Conservation (phyloP, 2,888 invertebrate genomes). For the Agonum fuliginosum region DNA sequence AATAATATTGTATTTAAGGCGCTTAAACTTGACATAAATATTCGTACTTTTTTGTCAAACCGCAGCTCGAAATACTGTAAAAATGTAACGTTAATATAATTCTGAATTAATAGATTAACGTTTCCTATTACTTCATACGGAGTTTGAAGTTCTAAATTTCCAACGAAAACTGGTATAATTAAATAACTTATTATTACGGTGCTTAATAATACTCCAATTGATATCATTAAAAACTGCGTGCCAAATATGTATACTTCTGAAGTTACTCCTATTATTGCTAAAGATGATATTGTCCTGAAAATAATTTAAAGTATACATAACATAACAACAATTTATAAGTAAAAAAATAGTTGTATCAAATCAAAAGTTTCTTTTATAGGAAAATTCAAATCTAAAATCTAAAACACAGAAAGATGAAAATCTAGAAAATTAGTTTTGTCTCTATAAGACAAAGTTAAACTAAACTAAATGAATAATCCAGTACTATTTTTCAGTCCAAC, state of each 20-base stretch:
- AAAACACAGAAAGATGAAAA: no score
- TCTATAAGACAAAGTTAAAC: no score
- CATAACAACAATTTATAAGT: not conserved
- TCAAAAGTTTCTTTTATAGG: not conserved
- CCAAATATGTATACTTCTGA: slow-evolving; percentile 34
- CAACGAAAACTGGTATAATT: slow-evolving; percentile 39
- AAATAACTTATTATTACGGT: slow-evolving; percentile 8
- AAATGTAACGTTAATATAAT: not conserved
- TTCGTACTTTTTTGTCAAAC: not conserved
- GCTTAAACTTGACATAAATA: not conserved
- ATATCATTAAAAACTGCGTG: not conserved
- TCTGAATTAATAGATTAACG: not conserved
- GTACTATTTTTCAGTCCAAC: no score
- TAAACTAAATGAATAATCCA: no score
- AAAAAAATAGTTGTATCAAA: not conserved
- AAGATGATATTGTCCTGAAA: slow-evolving; percentile 1
- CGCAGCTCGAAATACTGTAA: slow-evolving; percentile 41
- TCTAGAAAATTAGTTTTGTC: no score
- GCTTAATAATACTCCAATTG: not conserved
- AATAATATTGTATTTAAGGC: not conserved
- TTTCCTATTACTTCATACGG: slow-evolving; percentile 41
- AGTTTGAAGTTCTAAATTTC: slow-evolving; percentile 40
- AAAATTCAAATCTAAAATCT: no score
- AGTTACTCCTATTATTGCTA: slow-evolving; percentile 23
- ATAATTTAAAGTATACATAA: not conserved